Conservation (phyloP, 2,888 invertebrate species). For the Litoditis marina region DNA sequence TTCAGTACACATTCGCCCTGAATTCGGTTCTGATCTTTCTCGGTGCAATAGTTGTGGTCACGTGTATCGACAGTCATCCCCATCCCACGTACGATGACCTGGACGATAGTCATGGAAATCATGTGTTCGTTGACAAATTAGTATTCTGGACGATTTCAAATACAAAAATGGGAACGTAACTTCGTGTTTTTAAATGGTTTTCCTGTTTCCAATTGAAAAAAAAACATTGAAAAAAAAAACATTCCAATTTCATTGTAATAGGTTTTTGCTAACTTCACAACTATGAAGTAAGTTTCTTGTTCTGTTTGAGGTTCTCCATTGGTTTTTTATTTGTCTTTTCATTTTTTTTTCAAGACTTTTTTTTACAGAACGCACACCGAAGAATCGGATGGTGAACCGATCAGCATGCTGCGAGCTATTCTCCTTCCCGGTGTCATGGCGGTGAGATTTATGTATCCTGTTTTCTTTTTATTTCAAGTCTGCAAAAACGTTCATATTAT, state of each 20-base stretch:
- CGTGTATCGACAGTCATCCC: constrained; percentile 63
- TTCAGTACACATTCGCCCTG: constrained; percentile 65
- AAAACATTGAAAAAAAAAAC: not conserved
- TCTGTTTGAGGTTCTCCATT: not conserved
- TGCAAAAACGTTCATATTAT: not conserved
- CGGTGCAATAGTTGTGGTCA: constrained; percentile 61
- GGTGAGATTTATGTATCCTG: constrained; percentile 20
- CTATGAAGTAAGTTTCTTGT: too few species aligned
- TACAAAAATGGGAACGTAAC: too few species aligned
- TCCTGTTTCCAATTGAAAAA: too few species aligned
- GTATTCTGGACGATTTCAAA: too few species aligned
- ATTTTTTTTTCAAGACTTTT: constrained; percentile 4
- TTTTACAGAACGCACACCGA: constrained; percentile 20
- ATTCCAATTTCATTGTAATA: too few species aligned
- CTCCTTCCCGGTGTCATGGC: constrained; percentile 58
- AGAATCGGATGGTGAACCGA: constrained; percentile 34
- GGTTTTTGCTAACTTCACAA: too few species aligned
- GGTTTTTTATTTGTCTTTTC: too few species aligned
- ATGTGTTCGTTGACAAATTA: not conserved
- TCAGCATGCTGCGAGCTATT: constrained; percentile 49
- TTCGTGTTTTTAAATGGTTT: too few species aligned
- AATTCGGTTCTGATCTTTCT: constrained; percentile 63
- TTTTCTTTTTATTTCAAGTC: not conserved
- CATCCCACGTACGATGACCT: constrained; percentile 53
- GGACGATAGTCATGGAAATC: constrained; percentile 9